phyloP scores from a whole-genome alignment of 2,888 invertebrate species.

The Drosophila greeni region DNA sequence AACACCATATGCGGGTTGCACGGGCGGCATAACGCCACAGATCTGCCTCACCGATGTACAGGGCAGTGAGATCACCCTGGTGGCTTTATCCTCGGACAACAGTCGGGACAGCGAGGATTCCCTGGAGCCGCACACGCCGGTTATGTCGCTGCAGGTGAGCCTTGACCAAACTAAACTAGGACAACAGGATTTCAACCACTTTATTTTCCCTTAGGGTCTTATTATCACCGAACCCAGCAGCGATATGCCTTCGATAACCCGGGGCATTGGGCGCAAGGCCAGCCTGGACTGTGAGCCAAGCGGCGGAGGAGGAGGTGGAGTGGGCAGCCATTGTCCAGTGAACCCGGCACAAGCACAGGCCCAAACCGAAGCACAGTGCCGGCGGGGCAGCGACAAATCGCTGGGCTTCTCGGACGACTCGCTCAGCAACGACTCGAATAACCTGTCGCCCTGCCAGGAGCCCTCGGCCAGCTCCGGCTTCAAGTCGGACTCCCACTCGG shows the following conservation, averaged over 20 bases:
- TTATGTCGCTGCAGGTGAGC: slow-evolving; percentile 77
- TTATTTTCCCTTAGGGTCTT: slow-evolving; percentile 47
- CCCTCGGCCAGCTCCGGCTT: slow-evolving; percentile 83
- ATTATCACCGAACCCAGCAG: slow-evolving; percentile 79
- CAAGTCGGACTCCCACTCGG: slow-evolving; percentile 81
- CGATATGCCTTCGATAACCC: slow-evolving; percentile 88
- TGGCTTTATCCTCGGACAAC: slow-evolving; percentile 86
- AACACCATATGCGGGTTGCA: slow-evolving; percentile 76
- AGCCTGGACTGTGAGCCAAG: slow-evolving; percentile 82
- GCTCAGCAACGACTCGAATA: slow-evolving; percentile 83
- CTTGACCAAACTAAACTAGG: not conserved
- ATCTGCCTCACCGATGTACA: slow-evolving; percentile 95
- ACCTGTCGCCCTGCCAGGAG: slow-evolving; percentile 81
- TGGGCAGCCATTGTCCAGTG: slow-evolving; percentile 1
- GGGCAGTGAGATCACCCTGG: slow-evolving; percentile 89
- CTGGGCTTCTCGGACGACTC: slow-evolving; percentile 87
- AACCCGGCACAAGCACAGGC: slow-evolving; percentile 12
- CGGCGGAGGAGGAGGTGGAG: slow-evolving; percentile 34
- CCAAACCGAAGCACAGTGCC: slow-evolving; percentile 77
- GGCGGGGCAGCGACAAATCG: slow-evolving; percentile 85
- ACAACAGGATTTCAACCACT: not conserved
- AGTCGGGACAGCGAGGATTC: slow-evolving; percentile 85
- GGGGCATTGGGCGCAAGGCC: slow-evolving; percentile 86
- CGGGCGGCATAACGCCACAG: slow-evolving; percentile 81
- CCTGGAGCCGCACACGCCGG: slow-evolving; percentile 81